phyloP scores from a whole-genome alignment of 92 coral and sea anemone genomes.

The Epizoanthus scotinus region DNA sequence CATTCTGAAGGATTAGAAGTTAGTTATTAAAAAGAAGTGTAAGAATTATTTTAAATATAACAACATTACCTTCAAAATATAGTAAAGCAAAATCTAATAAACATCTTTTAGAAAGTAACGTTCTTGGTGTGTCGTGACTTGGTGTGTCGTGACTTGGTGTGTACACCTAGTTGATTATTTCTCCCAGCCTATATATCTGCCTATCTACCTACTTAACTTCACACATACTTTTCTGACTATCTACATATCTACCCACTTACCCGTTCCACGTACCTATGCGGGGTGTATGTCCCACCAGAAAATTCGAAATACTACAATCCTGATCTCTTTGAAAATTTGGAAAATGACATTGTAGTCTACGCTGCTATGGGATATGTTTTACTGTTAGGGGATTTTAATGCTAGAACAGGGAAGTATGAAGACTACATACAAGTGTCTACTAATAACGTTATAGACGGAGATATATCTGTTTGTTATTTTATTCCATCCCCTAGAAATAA shows the following conservation, averaged over 20 bases:
- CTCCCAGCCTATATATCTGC: too few species aligned
- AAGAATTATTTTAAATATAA: slow-evolving; percentile 26
- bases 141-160: too few species aligned
- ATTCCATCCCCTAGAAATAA: not conserved
- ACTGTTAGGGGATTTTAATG: slow-evolving; percentile 35
- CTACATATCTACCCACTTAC: too few species aligned
- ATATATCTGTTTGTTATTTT: not conserved
- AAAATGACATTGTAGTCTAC: not conserved
- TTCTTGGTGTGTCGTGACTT: not conserved
- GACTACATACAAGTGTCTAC: slow-evolving; percentile 3
- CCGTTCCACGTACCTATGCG: not conserved
- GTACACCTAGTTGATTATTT: too few species aligned
- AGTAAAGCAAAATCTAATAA: slow-evolving; percentile 17
- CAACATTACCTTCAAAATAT: not conserved
- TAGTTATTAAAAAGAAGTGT: slow-evolving; percentile 3
- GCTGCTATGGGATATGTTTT: slow-evolving; percentile 9
- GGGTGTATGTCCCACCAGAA: slow-evolving; percentile 32
- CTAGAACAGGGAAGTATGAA: slow-evolving; percentile 15
- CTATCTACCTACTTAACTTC: not conserved
- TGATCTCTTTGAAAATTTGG: slow-evolving; percentile 23
- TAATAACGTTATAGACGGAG: not conserved
- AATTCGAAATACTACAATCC: slow-evolving; percentile 21
- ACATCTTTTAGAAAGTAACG: slow-evolving; percentile 25
- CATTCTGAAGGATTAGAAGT: not conserved
- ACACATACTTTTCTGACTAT: too few species aligned